Base-by-base conservation (phyloP, 2,797 vertebrate species). In the Schizothorax lantsangensis region DNA sequence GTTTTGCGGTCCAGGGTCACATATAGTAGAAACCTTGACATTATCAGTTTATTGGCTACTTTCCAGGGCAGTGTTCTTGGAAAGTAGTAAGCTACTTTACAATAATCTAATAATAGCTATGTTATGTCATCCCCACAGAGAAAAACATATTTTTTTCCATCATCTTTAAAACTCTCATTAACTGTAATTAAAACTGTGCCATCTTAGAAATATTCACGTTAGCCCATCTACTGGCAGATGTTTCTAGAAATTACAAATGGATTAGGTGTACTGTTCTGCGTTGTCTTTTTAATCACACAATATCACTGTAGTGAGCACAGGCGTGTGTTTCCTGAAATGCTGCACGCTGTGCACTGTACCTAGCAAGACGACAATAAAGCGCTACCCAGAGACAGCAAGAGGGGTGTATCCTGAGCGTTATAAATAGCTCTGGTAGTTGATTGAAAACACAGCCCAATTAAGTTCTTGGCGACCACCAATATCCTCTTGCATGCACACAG, bases 371-470 rank as follows among this genome's bases (percentile, higher is more conserved):
- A 86, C 75, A 84, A 88, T 82, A 47, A 85, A 81, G 17, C 2
- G 38, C 38, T 84, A 82, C 23, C 69, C 72, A 26, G 38, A 75
- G 64, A 84, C 23, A 68, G 59, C 43, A 23, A 69, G 43, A n/a
- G 81, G 81, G 57, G 38, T 11, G 79, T 79, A 77, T 49, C 26
- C 47, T 33, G 71, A 54, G 38, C 33, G 43, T 69, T 91, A 89
- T 89, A 90, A 88, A 88, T 88, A 88, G 49, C 81, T 88, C 15
- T 54, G 30, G 71, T 74, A 59, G 73, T 83, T 33, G 66, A 47
- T 73, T 84, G 74, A 68, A 77, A 59, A 82, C 83, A 75, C 57
- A 40, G 79, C 47, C 73, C 84, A 88, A 87, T 84, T 85, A 84
- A 62, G 43, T 74, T 54, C 86, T 36, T 38, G 72, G 69, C 80